Percentiles rank a stretch among this genome's conserved stretches.
Conservation (phyloP, 2,797 vertebrate genomes). For the Hydrocynus forskahlii region DNA sequence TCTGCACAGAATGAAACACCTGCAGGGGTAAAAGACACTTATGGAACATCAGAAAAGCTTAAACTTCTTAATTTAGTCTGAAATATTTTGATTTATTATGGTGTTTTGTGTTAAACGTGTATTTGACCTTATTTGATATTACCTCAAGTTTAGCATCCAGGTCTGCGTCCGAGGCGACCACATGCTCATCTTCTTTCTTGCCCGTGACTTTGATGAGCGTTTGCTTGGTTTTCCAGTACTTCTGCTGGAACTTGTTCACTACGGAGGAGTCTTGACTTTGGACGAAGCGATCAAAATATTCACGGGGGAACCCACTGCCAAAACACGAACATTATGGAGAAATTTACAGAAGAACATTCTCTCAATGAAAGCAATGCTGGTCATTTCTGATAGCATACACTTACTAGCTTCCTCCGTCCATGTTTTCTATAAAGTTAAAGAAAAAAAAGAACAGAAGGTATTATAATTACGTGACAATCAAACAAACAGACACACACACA, state of each 20-base stretch:
- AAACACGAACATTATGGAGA: not conserved
- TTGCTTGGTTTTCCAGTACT: conserved; percentile 98
- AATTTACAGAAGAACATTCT: too few relatives aligned
- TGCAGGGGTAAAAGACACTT: conserved; percentile 61
- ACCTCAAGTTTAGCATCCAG: conserved; percentile 96
- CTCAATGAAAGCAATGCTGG: too few relatives aligned
- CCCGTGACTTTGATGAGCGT: conserved; percentile 94
- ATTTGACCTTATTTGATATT: not conserved
- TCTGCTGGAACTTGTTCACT: conserved; percentile 96
- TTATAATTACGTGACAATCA: not conserved
- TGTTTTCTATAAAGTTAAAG: conserved; percentile 63
- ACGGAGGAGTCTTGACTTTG: conserved; percentile 92
- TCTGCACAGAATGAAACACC: conserved; percentile 97
- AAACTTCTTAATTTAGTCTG: not conserved
- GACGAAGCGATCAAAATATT: conserved; percentile 86
- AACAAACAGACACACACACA: too few relatives aligned
- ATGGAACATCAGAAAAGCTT: too few relatives aligned
- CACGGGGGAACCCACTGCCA: conserved; percentile 83
- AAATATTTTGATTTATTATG: not conserved
- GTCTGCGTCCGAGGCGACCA: conserved; percentile 94
- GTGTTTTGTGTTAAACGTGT: too few relatives aligned
- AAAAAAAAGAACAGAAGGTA: not conserved
- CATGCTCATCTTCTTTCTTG: conserved; percentile 95
- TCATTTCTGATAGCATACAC: conserved; percentile 51
- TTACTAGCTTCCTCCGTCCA: conserved; percentile 76